phyloP scores from a whole-genome alignment of 1,140 invertebrate genomes.

The Eciton burchellii region DNA sequence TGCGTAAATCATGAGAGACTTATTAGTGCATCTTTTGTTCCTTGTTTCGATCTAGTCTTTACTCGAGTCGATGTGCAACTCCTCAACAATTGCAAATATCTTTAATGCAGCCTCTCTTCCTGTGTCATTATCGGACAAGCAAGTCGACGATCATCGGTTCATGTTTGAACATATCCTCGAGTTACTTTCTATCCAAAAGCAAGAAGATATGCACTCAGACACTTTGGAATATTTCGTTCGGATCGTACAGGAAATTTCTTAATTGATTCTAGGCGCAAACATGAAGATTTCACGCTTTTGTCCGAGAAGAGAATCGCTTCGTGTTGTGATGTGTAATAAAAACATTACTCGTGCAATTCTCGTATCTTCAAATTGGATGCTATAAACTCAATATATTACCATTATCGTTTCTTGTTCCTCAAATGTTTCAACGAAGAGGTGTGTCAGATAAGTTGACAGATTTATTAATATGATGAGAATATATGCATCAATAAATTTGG shows the following conservation, averaged over 20 bases:
- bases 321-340: constrained; percentile 9
- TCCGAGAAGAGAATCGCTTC: neutral
- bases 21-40: constrained; percentile 18
- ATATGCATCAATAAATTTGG: constrained; percentile 16
- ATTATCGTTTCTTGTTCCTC: neutral
- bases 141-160: constrained; percentile 7
- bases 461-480: constrained; percentile 12
- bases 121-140: neutral
- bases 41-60: constrained; percentile 25
- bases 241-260: neutral
- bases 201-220: neutral
- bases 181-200: neutral
- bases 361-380: constrained; percentile 14
- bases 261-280: neutral
- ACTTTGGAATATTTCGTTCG: neutral
- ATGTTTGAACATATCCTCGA: neutral
- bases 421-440: neutral
- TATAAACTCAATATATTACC: neutral
- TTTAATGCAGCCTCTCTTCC: constrained; percentile 11
- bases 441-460: neutral
- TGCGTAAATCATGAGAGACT: constrained; percentile 46
- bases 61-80: constrained; percentile 18
- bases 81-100: neutral
- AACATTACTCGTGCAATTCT: neutral
- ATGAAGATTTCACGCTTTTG: neutral